Percentiles rank a stretch among this genome's conserved stretches.
phyloP scores from a whole-genome alignment of 2,113 vertebrate genomes.

The Meriones unguiculatus region DNA sequence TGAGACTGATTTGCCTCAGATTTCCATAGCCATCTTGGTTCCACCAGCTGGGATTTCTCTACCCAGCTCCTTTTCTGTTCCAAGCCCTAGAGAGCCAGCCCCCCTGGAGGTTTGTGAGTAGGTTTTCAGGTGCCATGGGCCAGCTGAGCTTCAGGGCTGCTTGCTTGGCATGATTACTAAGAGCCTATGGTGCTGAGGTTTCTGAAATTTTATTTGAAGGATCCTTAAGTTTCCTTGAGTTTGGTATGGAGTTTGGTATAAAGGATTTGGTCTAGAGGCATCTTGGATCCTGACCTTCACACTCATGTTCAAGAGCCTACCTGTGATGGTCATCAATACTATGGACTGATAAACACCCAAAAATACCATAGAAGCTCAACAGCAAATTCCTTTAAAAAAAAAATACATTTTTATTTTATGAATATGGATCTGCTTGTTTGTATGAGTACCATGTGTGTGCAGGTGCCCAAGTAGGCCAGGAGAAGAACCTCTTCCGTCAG shows the following conservation, averaged over 20 bases:
- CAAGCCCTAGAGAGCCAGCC: background rate
- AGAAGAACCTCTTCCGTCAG: background rate
- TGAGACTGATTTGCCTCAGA: background rate
- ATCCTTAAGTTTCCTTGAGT: background rate
- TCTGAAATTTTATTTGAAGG: background rate
- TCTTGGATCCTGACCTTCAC: background rate
- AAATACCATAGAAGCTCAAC: background rate
- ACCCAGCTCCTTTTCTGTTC: background rate
- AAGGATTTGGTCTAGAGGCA: background rate
- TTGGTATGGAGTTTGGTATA: background rate
- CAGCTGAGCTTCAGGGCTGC: background rate
- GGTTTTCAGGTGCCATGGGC: background rate
- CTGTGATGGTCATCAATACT: background rate
- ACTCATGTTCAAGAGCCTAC: background rate
- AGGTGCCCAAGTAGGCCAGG: background rate
- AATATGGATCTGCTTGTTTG: background rate
- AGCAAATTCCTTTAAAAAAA: background rate
- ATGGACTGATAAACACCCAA: no score
- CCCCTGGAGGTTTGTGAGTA: background rate
- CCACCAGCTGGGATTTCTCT: background rate
- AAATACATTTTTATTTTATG: background rate
- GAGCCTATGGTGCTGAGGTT: accelerated
- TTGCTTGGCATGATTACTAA: background rate
- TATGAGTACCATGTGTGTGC: background rate
- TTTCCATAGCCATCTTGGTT: background rate